A percentile compares a stretch with the other conserved stretches of the same genome.
These are phyloP conservation scores for Delichon dasypus DNA, from an alignment of 2,797 vertebrate genomes.

Conservation along the genomic window DNA sequence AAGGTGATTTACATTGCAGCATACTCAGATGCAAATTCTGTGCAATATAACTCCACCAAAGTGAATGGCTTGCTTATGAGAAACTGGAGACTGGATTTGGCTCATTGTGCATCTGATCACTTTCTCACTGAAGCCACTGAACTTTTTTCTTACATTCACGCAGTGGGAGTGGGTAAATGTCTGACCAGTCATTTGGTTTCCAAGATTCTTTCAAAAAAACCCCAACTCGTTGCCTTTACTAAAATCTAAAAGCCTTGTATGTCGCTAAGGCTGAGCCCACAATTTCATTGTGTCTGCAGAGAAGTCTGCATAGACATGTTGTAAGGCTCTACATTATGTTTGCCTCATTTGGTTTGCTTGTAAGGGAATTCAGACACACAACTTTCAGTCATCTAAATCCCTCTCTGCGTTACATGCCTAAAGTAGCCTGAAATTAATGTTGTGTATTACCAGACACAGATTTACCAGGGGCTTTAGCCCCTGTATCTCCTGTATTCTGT, in stretches of 20 bases:
- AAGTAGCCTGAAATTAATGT: neutral
- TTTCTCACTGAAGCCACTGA: neutral
- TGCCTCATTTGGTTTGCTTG: neutral
- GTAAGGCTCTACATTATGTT: neutral
- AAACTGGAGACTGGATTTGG: neutral
- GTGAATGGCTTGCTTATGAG: conserved; percentile 45
- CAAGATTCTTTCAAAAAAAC: neutral
- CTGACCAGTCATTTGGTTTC: conserved; percentile 14
- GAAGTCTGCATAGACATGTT: neutral
- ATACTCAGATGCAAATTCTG: conserved; percentile 51
- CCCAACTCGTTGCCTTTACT: neutral
- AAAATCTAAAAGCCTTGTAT: conserved; percentile 6
- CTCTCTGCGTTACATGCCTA: neutral
- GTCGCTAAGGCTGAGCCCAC: neutral
- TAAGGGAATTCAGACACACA: neutral
- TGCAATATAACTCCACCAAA: neutral
- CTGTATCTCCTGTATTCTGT: neutral
- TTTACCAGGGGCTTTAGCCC: neutral
- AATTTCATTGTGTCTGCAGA: neutral
- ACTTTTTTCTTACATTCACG: neutral
- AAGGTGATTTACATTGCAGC: conserved; percentile 35
- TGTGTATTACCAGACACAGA: neutral
- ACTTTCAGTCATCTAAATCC: neutral
- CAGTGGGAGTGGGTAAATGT: conserved; percentile 6
- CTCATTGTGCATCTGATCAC: conserved; percentile 13